Evolutionary conservation across 2,113 vertebrate species (phyloP).

Genomic region (Dryoscopus gambensis): DNA sequence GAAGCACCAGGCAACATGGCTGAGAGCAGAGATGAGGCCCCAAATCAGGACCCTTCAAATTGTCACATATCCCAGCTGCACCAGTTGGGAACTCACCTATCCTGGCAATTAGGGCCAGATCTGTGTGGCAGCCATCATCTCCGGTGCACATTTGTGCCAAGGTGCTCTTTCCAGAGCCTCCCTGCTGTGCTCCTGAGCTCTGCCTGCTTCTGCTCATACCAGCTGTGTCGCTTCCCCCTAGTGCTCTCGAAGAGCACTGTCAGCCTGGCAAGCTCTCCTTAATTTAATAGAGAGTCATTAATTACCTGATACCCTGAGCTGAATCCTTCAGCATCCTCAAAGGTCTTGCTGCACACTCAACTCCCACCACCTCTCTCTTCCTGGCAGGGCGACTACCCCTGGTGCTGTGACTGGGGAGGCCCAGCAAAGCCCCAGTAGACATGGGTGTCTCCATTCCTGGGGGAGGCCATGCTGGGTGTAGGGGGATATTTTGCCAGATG

Average conservation of each 20-base stretch:
- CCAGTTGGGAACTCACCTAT: not conserved
- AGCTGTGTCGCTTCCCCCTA: not conserved
- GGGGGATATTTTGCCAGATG: not conserved
- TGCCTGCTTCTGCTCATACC: not conserved
- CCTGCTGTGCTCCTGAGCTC: not conserved
- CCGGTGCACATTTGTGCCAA: not conserved
- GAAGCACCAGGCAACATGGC: not conserved
- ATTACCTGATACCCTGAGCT: not conserved
- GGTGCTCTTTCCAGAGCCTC: not conserved
- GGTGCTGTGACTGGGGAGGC: not conserved
- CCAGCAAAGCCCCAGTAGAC: not conserved
- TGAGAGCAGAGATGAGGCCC: not conserved
- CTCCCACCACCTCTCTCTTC: not conserved
- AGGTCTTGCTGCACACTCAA: fast-evolving
- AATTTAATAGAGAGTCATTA: slow-evolving; percentile 5
- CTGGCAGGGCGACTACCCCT: fast-evolving
- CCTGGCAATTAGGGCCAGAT: not conserved
- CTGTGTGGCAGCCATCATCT: not conserved
- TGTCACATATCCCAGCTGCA: not conserved
- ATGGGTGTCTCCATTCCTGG: not conserved
- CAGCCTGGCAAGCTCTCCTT: not conserved
- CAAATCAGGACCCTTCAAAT: not conserved
- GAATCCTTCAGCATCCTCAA: not conserved
- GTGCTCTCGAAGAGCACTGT: not conserved
- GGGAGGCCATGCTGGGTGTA: too few relatives aligned